Conservation (phyloP, 2,888 invertebrate genomes). For the Apamea crenata region DNA sequence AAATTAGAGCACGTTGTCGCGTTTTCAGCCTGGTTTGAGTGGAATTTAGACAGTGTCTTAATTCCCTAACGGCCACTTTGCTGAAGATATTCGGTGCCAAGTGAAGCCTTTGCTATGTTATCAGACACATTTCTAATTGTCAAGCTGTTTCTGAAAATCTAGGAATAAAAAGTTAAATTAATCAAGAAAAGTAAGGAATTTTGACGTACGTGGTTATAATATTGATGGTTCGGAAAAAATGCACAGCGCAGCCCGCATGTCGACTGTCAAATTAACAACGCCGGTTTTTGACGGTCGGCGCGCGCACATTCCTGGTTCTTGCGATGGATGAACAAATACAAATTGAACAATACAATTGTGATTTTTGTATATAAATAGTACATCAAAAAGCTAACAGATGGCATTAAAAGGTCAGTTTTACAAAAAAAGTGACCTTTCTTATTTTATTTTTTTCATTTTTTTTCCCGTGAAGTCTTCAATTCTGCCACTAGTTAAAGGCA, state of each 20-base stretch:
- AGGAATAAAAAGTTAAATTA: background rate
- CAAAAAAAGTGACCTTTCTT: no score
- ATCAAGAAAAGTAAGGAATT: background rate
- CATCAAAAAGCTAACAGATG: no score
- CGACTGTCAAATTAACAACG: no score
- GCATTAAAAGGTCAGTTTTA: no score
- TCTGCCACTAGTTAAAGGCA: background rate
- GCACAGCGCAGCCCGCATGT: no score
- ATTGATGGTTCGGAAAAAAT: no score
- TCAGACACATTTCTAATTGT: background rate
- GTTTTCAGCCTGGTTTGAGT: background rate
- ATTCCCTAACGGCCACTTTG: background rate
- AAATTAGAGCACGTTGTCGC: conserved; percentile 31
- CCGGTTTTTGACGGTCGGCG: no score
- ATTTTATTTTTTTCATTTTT: no score
- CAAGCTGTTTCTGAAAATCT: background rate
- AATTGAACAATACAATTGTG: no score
- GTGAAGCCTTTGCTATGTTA: background rate
- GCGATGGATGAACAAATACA: no score
- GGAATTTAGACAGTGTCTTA: background rate
- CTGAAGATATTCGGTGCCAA: background rate
- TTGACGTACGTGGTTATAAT: background rate
- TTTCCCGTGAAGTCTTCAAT: background rate
- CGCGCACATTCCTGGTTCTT: no score
- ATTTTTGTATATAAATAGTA: no score